Evolutionary conservation across 1,140 invertebrate genomes (phyloP).

Genomic region (Vanessa atalanta): DNA sequence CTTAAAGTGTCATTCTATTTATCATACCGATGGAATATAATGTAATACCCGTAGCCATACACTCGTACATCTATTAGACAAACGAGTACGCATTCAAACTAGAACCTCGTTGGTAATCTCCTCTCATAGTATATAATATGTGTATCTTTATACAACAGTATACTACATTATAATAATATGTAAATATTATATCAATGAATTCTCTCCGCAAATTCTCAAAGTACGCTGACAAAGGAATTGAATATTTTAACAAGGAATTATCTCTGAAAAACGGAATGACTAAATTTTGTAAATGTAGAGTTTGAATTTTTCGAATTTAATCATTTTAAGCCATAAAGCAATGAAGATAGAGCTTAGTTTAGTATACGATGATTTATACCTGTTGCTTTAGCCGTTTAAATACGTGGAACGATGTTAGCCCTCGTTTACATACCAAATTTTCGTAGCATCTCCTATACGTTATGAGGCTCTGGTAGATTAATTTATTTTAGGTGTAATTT

Average conservation of each 20-base stretch:
- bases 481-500: slow-evolving; percentile 19
- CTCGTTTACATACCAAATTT: slow-evolving; percentile 35
- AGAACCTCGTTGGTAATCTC: too few species aligned
- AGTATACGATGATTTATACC: neutral
- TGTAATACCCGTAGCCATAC: too few species aligned
- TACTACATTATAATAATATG: neutral
- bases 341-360: neutral
- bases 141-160: neutral
- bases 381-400: slow-evolving; percentile 37
- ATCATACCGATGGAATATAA: too few species aligned
- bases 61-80: too few species aligned
- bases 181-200: slow-evolving; percentile 4
- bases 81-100: too few species aligned
- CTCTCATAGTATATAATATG: neutral
- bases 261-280: slow-evolving; percentile 33
- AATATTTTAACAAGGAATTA: slow-evolving; percentile 34
- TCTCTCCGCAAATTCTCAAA: slow-evolving; percentile 2
- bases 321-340: slow-evolving; percentile 2
- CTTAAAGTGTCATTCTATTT: too few species aligned
- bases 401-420: slow-evolving; percentile 28
- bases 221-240: slow-evolving; percentile 27
- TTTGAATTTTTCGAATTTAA: neutral
- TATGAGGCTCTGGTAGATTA: slow-evolving; percentile 24
- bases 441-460: slow-evolving; percentile 13
- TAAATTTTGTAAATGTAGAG: slow-evolving; percentile 28